A percentile compares a stretch with the other conserved stretches of the same genome.
phyloP scores from a whole-genome alignment of 2,113 vertebrate species.

The Marmota monax region DNA sequence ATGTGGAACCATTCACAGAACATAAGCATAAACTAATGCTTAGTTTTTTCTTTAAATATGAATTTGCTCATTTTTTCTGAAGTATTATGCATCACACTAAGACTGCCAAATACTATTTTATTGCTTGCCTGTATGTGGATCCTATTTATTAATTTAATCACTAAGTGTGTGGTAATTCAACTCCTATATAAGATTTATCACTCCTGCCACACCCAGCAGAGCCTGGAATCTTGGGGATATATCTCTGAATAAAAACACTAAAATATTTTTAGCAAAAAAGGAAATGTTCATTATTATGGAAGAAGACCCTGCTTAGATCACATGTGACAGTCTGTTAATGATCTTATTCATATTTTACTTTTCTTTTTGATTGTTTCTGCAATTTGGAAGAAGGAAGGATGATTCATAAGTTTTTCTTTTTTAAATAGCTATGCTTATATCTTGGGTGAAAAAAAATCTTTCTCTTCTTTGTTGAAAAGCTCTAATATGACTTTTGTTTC shows the following conservation, averaged over 20 bases:
- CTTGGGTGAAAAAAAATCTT: background rate
- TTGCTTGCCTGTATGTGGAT: background rate
- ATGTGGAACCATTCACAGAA: background rate
- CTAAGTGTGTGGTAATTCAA: background rate
- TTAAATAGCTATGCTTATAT: background rate
- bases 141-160: background rate
- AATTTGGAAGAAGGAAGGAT: background rate
- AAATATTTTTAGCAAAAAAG: background rate
- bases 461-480: slow-evolving; percentile 14
- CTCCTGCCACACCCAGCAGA: accelerated
- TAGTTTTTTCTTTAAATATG: background rate
- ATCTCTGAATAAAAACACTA: background rate
- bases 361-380: background rate
- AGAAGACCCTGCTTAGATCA: background rate
- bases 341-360: background rate
- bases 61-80: background rate
- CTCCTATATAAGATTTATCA: background rate
- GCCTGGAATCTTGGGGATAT: background rate
- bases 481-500: slow-evolving; percentile 56
- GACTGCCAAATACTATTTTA: background rate
- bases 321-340: background rate
- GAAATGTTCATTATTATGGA: background rate
- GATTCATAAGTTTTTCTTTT: background rate
- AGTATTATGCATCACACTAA: background rate
- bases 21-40: background rate